Conservation (phyloP, 2,113 vertebrate species). For the Tetrax tetrax region DNA sequence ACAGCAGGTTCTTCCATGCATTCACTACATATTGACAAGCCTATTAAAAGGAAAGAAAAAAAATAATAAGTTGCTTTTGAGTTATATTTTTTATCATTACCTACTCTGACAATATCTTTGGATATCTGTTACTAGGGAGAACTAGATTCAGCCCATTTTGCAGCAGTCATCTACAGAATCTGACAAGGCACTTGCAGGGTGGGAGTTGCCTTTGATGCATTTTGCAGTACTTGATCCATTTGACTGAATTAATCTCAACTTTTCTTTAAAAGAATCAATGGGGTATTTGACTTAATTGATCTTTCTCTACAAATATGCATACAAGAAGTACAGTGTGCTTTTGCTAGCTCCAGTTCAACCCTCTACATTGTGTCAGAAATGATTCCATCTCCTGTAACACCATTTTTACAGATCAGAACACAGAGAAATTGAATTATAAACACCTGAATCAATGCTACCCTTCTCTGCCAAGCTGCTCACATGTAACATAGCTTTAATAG, state of each 20-base stretch:
- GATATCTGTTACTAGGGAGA: neutral
- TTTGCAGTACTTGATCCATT: neutral
- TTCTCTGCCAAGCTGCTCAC: neutral
- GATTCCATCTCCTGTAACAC: neutral
- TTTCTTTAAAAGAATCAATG: neutral
- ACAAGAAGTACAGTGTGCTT: neutral
- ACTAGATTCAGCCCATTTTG: neutral
- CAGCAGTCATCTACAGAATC: neutral
- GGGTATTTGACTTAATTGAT: neutral
- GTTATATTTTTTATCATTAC: neutral
- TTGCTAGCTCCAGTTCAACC: neutral
- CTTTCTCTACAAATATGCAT: neutral
- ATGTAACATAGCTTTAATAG: neutral
- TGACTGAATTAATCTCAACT: neutral
- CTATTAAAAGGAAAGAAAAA: neutral
- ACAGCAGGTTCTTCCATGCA: neutral
- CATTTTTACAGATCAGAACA: neutral
- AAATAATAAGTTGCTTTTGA: neutral
- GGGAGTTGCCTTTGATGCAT: neutral
- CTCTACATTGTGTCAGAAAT: neutral
- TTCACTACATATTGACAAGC: neutral
- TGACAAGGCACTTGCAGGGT: neutral
- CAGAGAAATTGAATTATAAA: neutral
- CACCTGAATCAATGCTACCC: neutral
- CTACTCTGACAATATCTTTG: neutral